Evolutionary conservation across 2,113 vertebrate genomes (phyloP), one percentile per base, ranked within the genome.

Genomic region (Heterotis niloticus): DNA sequence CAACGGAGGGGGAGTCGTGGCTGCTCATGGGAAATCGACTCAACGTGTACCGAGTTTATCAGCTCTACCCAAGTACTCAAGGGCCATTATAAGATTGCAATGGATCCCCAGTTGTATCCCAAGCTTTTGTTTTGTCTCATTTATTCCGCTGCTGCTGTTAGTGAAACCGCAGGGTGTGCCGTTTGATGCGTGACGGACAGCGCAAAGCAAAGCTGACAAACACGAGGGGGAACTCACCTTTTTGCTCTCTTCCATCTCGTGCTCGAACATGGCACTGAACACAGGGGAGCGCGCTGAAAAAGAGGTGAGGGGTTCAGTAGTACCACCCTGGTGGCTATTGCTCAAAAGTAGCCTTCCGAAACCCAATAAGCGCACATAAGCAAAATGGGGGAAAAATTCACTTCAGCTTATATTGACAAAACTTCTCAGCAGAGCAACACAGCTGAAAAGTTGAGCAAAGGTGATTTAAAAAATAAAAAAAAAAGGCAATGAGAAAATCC

Each of bases 231-330:
- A 3, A 79, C 93, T 88, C 87, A 98, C 97, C 94, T 98, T 98
- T 91, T 99, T 98, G 88, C 97, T 99, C 85, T 99, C 97, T 64
- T 99, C 96, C 97, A 99, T 99, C 89, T 98, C 96, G 13, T 99
- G 97, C 87, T 99, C 97, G 90, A 99, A 99, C 98, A 99, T 99
- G 89, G 96, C 97, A 34, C 96, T 99, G 90, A 99, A 99, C 51
- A 99, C 98, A 0, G 98, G 98, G 10, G 98, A 99, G 9, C 96
- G 95, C 0, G 97, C 97, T 99, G 89, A 64, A 28, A 79, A 12
- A 57, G 51, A 23, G 51, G 10, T 1, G 24, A 29, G 59, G 59
- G 17, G 24, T 5, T 68, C n/a, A 60, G 9, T 60, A 13, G 54
- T 54, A 20, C 56, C 65, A 4, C 26, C 26, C 76, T 69, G 54